These are phyloP conservation scores for Acanthis flammea DNA, from an alignment of 2,797 vertebrate species.

Conservation along the genomic window DNA sequence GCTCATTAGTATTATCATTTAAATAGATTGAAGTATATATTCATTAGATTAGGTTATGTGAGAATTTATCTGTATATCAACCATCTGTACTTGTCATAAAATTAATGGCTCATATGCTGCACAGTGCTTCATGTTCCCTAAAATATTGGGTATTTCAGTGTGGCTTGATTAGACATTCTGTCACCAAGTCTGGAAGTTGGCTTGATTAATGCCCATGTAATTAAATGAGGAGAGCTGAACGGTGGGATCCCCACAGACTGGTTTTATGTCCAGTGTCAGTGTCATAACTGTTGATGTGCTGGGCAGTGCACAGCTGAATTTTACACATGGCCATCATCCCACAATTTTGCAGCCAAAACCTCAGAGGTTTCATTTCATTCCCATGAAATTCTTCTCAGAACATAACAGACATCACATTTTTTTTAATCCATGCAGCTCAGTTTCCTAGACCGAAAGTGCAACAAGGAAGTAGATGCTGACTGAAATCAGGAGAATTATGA, in stretches of 20 bases:
- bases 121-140: not conserved
- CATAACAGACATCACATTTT: fast-evolving
- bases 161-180: not conserved
- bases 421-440: not conserved
- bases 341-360: not conserved
- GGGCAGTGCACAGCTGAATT: not conserved
- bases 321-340: not conserved
- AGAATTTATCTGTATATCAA: not conserved
- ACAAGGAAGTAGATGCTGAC: not conserved
- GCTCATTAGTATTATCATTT: not conserved
- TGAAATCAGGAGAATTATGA: not conserved
- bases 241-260: fast-evolving
- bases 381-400: not conserved
- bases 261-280: not conserved
- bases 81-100: constrained; percentile 16
- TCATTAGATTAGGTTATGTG: not conserved
- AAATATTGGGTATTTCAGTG: not conserved
- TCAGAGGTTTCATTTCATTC: not conserved
- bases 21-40: not conserved
- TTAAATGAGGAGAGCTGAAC: not conserved
- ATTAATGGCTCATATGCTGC: not conserved
- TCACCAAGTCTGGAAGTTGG: not conserved
- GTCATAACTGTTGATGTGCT: not conserved
- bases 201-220: not conserved
- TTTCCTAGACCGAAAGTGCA: not conserved